These are phyloP conservation scores for Eugnorisma glareosa DNA, from an alignment of 2,888 invertebrate genomes.

Conservation along the genomic window DNA sequence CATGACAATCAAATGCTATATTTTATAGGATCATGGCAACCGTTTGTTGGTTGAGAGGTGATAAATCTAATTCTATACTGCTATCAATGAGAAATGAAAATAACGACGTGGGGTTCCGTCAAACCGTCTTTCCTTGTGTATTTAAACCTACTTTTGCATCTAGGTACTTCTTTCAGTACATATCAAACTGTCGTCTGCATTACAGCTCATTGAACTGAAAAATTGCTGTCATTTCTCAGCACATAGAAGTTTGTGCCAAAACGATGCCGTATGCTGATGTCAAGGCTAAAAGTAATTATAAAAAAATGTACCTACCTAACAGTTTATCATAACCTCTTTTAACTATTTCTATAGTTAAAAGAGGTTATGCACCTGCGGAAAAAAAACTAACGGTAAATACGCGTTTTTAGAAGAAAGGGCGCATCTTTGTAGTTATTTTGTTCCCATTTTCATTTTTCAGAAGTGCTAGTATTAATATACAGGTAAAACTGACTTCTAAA, in stretches of 20 bases:
- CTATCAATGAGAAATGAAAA: not conserved
- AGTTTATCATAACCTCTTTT: not conserved
- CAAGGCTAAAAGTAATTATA: not conserved
- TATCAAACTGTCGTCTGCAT: not conserved
- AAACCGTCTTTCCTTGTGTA: not conserved
- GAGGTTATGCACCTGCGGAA: not conserved
- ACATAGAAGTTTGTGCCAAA: not conserved
- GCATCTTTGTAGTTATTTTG: not conserved
- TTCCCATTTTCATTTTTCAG: not conserved
- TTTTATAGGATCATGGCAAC: slow-evolving; percentile 6
- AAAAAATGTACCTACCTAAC: not conserved
- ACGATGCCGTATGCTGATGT: not conserved
- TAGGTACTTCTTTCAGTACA: not conserved
- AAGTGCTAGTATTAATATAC: not conserved
- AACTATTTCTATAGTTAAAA: too few relatives aligned
- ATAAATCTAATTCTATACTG: slow-evolving; percentile 19
- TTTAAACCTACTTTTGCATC: slow-evolving; percentile 6
- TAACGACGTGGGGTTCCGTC: too few relatives aligned
- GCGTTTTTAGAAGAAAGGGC: not conserved
- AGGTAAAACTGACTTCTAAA: not conserved
- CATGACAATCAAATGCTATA: slow-evolving; percentile 20
- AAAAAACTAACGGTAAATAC: not conserved
- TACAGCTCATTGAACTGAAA: slow-evolving; percentile 17
- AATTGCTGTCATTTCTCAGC: not conserved
- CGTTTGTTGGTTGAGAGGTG: too few relatives aligned